These are phyloP conservation scores for Protosalanx chinensis DNA, from an alignment of 2,797 vertebrate species.

Conservation along the genomic window DNA sequence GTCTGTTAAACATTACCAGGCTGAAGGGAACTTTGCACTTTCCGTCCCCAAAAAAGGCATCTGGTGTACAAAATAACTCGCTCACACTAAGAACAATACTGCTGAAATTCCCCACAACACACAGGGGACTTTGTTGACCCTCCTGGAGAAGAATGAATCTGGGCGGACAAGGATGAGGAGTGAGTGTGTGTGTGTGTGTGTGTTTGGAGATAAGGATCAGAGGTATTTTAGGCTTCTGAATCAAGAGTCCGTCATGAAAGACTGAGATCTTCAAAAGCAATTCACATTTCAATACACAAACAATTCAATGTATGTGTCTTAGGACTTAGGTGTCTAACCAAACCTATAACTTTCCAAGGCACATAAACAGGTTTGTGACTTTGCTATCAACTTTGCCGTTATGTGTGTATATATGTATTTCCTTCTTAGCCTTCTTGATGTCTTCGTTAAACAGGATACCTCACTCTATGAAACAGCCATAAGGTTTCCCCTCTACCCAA, in stretches of 20 bases:
- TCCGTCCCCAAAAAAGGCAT: conserved; percentile 27
- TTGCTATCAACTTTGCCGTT: not conserved
- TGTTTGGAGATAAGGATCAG: not conserved
- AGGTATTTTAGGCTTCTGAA: not conserved
- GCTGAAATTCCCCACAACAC: conserved; percentile 24
- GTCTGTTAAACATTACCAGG: conserved; percentile 70
- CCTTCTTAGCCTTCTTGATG: not conserved
- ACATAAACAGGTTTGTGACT: too few species aligned
- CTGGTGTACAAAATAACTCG: conserved; percentile 48
- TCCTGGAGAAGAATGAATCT: conserved; percentile 17
- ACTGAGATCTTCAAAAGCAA: not conserved
- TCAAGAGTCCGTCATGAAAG: not conserved
- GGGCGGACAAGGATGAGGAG: conserved; percentile 5
- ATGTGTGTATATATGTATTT: not conserved
- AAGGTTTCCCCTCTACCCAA: conserved; percentile 8
- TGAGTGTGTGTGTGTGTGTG: conserved; percentile 9
- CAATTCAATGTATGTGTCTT: not conserved
- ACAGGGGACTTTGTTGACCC: conserved; percentile 20
- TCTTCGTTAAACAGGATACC: not conserved
- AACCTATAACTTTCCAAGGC: not conserved
- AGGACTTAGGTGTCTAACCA: too few species aligned
- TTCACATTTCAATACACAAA: not conserved
- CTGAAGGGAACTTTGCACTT: conserved; percentile 54
- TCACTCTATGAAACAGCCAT: not conserved
- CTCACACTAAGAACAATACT: conserved; percentile 48